These are phyloP conservation scores for Rotaria sp. DNA, from an alignment of 2,888 invertebrate species.

Conservation along the genomic window DNA sequence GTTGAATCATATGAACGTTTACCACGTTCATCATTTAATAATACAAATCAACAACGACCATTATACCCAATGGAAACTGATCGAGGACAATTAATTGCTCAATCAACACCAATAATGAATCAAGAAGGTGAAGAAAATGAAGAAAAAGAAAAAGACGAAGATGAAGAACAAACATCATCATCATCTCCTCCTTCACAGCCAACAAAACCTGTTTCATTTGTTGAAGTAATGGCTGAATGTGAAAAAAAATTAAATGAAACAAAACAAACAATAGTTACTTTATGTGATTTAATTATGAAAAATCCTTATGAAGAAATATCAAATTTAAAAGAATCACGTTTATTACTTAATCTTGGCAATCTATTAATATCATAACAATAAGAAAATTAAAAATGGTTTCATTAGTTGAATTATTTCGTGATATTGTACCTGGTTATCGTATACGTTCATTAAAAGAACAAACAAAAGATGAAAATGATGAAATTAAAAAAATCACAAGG, in stretches of 20 bases:
- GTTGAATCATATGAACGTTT: neutral
- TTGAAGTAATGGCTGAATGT: conserved; percentile 68
- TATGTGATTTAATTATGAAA: conserved; percentile 74
- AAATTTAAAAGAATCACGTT: conserved; percentile 65
- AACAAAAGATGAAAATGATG: neutral
- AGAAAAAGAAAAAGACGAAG: neutral
- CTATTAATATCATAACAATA: conserved; percentile 62
- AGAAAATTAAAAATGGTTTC: conserved; percentile 62
- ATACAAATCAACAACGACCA: neutral
- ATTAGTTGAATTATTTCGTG: conserved; percentile 79
- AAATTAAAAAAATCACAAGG: neutral
- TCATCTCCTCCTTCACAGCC: neutral
- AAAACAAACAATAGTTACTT: conserved; percentile 72
- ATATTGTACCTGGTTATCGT: conserved; percentile 81
- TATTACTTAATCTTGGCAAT: conserved; percentile 69
- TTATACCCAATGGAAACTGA: conserved; percentile 1
- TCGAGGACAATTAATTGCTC: neutral
- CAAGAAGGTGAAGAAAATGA: neutral
- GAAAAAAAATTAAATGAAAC: conserved; percentile 68
- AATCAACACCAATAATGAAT: neutral
- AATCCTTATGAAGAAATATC: conserved; percentile 66
- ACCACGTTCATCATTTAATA: conserved; percentile 5
- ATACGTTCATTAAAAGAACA: conserved; percentile 60
- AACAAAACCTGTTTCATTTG: conserved; percentile 52
- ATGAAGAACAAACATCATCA: neutral